Evolutionary conservation across 2,888 invertebrate genomes (phyloP), one percentile per base, ranked within the genome.

Genomic region (Athetis lepigone): DNA sequence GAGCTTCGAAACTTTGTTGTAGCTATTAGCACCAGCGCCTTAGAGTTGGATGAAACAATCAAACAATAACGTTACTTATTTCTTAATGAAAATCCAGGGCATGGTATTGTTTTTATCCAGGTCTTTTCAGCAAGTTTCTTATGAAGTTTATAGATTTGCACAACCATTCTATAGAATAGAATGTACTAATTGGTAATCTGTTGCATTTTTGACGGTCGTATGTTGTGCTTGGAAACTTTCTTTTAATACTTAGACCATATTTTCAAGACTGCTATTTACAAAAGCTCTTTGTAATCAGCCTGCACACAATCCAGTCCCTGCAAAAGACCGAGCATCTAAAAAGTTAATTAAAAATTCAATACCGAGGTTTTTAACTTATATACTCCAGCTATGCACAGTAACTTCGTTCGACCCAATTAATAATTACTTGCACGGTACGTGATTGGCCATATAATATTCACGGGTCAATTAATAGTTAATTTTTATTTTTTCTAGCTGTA

Each of bases 401-500:
- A 57, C 37, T 61, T 61, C 37, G 55, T 56, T 40, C 42, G 55
- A 45, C 55, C 47, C 47, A 67, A 76, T 75, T 74, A 71, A 58
- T 76, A 55, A 71, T 76, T 52, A 56, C 43, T 47, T 29, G 52
- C 46, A 46, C 46, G 43, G 27, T 27, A 56, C 55, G 46, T 73
- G 65, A 69, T 61, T 61, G 61, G 37, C 23, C 33, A 61, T 77
- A 65, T 58, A 70, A 65, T 70, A 73, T 73, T 73, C 60, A 70
- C 25, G 23, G 39, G 23, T 29, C 49, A 60, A 65, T 77, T 52
- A 69, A 73, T 77, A 62, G 36, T 73, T 40, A 56, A 58, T 70
- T 73, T 75, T 70, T 54, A 65, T 52, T 51, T 49, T 47, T 55
- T 18, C 39, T 19, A 63, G 27, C 43, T 21, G n/a, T n/a, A n/a